phyloP scores from a whole-genome alignment of 2,797 vertebrate genomes.

The Myripristis jacobus region DNA sequence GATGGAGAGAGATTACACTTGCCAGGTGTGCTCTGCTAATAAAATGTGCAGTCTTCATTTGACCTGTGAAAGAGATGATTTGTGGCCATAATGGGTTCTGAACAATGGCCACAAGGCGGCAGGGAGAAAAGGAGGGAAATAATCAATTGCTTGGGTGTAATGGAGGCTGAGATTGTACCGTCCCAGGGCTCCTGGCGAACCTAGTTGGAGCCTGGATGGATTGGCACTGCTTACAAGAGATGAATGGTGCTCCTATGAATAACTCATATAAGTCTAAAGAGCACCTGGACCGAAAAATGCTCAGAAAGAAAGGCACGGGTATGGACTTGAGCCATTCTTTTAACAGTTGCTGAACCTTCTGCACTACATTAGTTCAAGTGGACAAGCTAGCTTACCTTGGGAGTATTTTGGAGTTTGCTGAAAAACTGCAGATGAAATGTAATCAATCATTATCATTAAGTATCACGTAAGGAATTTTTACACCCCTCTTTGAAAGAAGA shows the following conservation, averaged over 20 bases:
- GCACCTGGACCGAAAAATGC: conserved; percentile 53
- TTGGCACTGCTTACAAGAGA: conserved; percentile 62
- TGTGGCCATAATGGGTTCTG: conserved; percentile 60
- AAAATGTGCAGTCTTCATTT: conserved; percentile 63
- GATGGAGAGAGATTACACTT: conserved; percentile 56
- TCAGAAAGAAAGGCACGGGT: conserved; percentile 22
- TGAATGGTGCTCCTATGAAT: conserved; percentile 69
- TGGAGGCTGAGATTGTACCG: conserved; percentile 68
- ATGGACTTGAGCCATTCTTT: conserved; percentile 40
- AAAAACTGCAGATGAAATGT: conserved; percentile 46
- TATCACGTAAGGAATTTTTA: conserved; percentile 1
- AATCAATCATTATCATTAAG: conserved; percentile 26
- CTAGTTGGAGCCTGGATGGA: conserved; percentile 62
- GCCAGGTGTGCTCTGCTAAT: conserved; percentile 59
- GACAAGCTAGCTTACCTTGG: conserved; percentile 50
- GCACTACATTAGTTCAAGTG: conserved; percentile 40
- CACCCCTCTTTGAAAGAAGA: conserved; percentile 9
- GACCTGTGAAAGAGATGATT: conserved; percentile 58
- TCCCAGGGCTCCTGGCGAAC: conserved; percentile 53
- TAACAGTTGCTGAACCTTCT: conserved; percentile 15
- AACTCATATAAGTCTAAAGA: conserved; percentile 64
- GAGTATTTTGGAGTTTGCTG: conserved; percentile 43
- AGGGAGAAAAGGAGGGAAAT: conserved; percentile 50
- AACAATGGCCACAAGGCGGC: conserved; percentile 56
- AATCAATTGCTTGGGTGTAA: conserved; percentile 75